Evolutionary conservation across 2,888 invertebrate species (phyloP).

Genomic region (Anoncus sp.): DNA sequence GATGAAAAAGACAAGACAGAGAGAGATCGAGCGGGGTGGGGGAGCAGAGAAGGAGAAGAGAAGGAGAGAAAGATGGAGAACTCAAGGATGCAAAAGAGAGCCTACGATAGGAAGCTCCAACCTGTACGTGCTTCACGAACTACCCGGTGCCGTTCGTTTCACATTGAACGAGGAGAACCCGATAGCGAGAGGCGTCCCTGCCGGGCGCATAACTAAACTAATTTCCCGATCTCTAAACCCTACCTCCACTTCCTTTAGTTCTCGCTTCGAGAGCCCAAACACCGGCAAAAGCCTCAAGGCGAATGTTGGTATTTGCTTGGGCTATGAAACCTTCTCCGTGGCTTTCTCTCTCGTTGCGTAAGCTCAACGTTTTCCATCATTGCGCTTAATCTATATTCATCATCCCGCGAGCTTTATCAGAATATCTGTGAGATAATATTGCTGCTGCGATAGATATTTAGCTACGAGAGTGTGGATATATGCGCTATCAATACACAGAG

Average conservation of each 20-base stretch:
- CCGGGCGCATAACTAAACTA: constrained; percentile 81
- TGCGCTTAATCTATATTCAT: constrained; percentile 28
- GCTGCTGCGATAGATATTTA: background rate
- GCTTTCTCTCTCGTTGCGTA: constrained; percentile 18
- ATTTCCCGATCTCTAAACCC: constrained; percentile 77
- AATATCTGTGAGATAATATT: constrained; percentile 39
- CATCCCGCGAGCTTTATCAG: constrained; percentile 8
- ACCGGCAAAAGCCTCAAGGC: constrained; percentile 67
- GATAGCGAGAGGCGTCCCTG: constrained; percentile 76
- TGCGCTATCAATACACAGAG: background rate
- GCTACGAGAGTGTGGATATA: background rate
- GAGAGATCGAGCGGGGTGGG: constrained; percentile 12
- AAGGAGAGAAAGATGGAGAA: constrained; percentile 14
- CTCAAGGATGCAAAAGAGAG: constrained; percentile 31
- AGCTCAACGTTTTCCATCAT: constrained; percentile 14
- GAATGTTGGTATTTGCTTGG: constrained; percentile 74
- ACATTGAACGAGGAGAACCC: constrained; percentile 18
- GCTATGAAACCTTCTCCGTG: constrained; percentile 58
- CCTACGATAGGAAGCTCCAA: constrained; percentile 37
- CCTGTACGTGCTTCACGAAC: constrained; percentile 72
- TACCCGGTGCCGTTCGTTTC: constrained; percentile 62
- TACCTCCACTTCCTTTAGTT: constrained; percentile 72
- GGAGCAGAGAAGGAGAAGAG: too few species aligned
- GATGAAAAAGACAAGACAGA: constrained; percentile 14
- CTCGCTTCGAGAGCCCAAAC: constrained; percentile 47